Evolutionary conservation across 2,113 vertebrate species (phyloP).

Genomic region (Nerophis ophidion): DNA sequence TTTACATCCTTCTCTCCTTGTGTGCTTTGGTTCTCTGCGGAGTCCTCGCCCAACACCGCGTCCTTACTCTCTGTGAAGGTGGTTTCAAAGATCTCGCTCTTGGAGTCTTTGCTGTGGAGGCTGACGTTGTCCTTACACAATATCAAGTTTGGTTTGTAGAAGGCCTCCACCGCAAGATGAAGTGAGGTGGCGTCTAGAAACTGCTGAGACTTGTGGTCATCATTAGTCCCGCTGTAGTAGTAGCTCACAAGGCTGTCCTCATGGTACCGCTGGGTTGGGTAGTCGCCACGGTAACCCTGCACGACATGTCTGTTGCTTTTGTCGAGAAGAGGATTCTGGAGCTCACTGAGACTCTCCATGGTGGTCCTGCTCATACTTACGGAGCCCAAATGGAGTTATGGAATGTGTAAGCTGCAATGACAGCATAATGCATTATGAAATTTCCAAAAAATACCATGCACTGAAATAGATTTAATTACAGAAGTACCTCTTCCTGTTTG

Average conservation of each 20-base stretch:
- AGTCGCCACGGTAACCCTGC: constrained; percentile 74
- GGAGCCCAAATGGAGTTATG: constrained; percentile 23
- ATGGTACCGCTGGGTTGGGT: constrained; percentile 71
- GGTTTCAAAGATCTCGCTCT: constrained; percentile 82
- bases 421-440: not conserved
- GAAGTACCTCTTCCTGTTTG: constrained; percentile 28
- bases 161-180: constrained; percentile 85
- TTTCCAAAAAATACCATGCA: too few species aligned
- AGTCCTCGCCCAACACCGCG: constrained; percentile 36
- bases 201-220: constrained; percentile 75
- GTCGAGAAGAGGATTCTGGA: constrained; percentile 83
- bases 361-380: constrained; percentile 34
- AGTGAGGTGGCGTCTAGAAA: constrained; percentile 87
- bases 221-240: constrained; percentile 73
- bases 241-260: constrained; percentile 83
- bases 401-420: constrained; percentile 26
- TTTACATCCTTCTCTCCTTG: constrained; percentile 73
- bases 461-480: not conserved
- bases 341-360: constrained; percentile 86
- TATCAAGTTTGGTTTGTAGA: constrained; percentile 83
- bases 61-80: constrained; percentile 82
- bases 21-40: constrained; percentile 26
- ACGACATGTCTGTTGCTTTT: constrained; percentile 70
- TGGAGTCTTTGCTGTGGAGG: constrained; percentile 80
- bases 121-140: constrained; percentile 77